phyloP scores from a whole-genome alignment of 2,797 vertebrate genomes.

The Rhinella marina region DNA sequence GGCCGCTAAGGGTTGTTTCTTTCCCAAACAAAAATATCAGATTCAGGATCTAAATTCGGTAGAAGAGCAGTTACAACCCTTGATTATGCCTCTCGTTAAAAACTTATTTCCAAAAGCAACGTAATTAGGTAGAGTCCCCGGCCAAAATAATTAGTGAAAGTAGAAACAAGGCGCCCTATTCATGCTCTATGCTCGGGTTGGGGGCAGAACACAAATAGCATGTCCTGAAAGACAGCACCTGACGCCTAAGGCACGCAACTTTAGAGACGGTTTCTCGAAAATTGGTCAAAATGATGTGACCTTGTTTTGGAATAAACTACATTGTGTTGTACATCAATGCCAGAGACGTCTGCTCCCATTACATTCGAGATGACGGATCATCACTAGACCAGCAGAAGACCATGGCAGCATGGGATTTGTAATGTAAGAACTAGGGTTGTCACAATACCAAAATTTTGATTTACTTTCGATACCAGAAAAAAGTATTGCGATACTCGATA shows the following conservation, averaged over 20 bases:
- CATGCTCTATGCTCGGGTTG: conserved; percentile 25
- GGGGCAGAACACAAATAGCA: conserved; percentile 21
- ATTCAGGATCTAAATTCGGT: not conserved
- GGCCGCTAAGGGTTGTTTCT: not conserved
- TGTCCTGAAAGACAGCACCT: not conserved
- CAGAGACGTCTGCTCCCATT: too few species aligned
- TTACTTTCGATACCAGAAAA: too few species aligned
- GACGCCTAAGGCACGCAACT: not conserved
- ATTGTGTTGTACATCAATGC: not conserved
- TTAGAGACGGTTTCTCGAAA: not conserved
- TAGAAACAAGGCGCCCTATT: conserved; percentile 50
- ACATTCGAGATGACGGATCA: too few species aligned
- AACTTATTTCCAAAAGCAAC: conserved; percentile 46
- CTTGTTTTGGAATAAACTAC: not conserved
- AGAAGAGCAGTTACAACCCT: conserved; percentile 7
- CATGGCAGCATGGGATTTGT: too few species aligned
- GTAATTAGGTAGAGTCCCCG: conserved; percentile 34
- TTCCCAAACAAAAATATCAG: conserved; percentile 24
- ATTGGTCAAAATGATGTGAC: not conserved
- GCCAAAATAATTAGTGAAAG: conserved; percentile 38
- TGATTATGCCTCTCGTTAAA: conserved; percentile 37
- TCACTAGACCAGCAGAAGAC: too few species aligned
- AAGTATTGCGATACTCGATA: too few species aligned
- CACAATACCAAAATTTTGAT: too few species aligned
- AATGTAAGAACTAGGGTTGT: too few species aligned